A percentile compares a stretch with the other conserved stretches of the same genome.
Conservation (phyloP, 2,888 invertebrate species). For the Laothoe populi region DNA sequence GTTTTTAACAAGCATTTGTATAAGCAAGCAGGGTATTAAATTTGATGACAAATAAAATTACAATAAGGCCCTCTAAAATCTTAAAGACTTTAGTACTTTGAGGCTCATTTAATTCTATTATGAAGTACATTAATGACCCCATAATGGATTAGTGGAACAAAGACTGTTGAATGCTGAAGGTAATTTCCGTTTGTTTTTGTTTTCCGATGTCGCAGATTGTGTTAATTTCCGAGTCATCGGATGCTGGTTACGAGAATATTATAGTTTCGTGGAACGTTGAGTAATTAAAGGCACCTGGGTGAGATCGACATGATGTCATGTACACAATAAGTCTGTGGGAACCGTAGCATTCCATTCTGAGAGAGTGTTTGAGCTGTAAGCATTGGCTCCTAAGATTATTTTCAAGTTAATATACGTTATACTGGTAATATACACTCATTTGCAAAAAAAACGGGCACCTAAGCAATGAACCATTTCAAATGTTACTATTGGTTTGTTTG, state of each 20-base stretch:
- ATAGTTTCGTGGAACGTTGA: neutral
- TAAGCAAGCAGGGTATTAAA: neutral
- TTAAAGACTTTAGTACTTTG: slow-evolving; percentile 25
- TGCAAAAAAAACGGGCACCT: too few species aligned
- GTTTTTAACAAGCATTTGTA: slow-evolving; percentile 3
- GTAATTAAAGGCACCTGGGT: neutral
- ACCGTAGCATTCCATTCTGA: too few species aligned
- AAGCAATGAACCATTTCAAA: too few species aligned
- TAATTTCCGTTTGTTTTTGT: slow-evolving; percentile 54
- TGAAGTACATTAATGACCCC: slow-evolving; percentile 40
- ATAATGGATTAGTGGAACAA: slow-evolving; percentile 43
- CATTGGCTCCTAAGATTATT: too few species aligned
- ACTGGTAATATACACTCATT: too few species aligned
- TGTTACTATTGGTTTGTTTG: too few species aligned
- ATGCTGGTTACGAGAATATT: neutral
- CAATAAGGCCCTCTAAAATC: slow-evolving; percentile 18
- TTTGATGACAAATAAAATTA: slow-evolving; percentile 20
- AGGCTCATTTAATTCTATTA: slow-evolving; percentile 41
- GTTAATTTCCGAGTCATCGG: slow-evolving; percentile 42
- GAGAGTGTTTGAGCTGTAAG: too few species aligned
- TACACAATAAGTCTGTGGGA: neutral
- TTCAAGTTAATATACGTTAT: too few species aligned
- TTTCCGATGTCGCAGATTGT: slow-evolving; percentile 43
- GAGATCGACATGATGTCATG: neutral
- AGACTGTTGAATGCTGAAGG: slow-evolving; percentile 46